phyloP scores from a whole-genome alignment of 2,113 vertebrate species.

The Theristicus caerulescens region DNA sequence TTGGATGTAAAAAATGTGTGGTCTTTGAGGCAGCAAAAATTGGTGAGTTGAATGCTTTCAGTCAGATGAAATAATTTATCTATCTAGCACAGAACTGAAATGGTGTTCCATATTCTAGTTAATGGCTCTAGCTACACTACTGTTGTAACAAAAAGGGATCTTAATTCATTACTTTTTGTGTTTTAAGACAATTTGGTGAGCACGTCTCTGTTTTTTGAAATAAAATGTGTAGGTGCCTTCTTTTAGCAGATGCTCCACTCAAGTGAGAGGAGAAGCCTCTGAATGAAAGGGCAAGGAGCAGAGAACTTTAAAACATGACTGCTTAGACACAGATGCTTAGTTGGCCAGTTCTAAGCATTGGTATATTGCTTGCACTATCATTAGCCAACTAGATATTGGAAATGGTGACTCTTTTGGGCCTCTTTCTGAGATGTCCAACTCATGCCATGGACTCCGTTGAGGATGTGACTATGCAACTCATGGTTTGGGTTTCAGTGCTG shows the following conservation, averaged over 20 bases:
- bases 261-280: not conserved
- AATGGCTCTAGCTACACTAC: not conserved
- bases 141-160: not conserved
- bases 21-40: not conserved
- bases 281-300: not conserved
- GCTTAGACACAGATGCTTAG: not conserved
- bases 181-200: not conserved
- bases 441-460: not conserved
- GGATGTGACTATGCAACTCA: not conserved
- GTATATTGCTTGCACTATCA: not conserved
- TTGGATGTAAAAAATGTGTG: not conserved
- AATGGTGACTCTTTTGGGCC: not conserved
- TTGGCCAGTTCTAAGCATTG: not conserved
- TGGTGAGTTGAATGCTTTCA: not conserved
- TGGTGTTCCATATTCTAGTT: not conserved
- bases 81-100: not conserved
- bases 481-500: not conserved
- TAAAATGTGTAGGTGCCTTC: not conserved
- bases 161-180: not conserved
- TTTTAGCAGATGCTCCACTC: not conserved
- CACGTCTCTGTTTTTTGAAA: not conserved
- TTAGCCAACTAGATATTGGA: not conserved
- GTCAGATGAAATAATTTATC: not conserved
- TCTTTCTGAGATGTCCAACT: not conserved
- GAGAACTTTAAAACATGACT: not conserved